Base-by-base conservation (phyloP, 2,888 invertebrate genomes). In the Orthonychiurus folsomi region DNA sequence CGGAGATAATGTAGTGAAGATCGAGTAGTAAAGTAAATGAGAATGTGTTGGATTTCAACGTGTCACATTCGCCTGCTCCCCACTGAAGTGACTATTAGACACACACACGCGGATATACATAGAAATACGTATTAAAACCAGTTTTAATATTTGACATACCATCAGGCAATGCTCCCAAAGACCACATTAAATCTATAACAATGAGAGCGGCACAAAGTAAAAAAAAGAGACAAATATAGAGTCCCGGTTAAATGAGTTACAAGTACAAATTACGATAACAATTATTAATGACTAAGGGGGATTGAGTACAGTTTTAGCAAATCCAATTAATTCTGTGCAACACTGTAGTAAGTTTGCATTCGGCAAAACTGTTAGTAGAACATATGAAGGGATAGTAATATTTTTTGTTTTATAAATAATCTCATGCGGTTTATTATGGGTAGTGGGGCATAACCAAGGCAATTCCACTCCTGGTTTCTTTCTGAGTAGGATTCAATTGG, bases 131-230 rank as follows among this genome's bases (percentile, higher is more conserved):
- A 23, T 23, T 15, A 52, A 52, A 52, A 52, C 52, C 52, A 52
- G 52, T 50, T 63, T 62, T 68, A 67, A 68, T 62, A 65, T 67
- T 65, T 69, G 70, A 87, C 90, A 89, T 84, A 93, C 93, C 92
- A 85, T 93, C 93, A 83, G 92, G 92, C 84, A 93, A 87, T 84
- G 91, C 90, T 85, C 92, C 93, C 87, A 93, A 87, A 82, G 92
- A 92, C 93, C 93, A 93, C 91, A 93, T 92, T 87, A 93, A 92
- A 89, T 93, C 93, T 93, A 88, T 83, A 88, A 84, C 83, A 73
- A 71, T 69, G 67, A 63, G 71, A 73, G 73, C 73, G 73, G 73
- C 71, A 73, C 67, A 74, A 73, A 73, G 73, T 72, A 71, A 73
- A 73, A 73, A 73, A 73, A 68, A 71, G 69, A 73, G 68, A 73